These are phyloP conservation scores for Bos taurus DNA, from an alignment of 2,113 vertebrate genomes.

Conservation along the genomic window DNA sequence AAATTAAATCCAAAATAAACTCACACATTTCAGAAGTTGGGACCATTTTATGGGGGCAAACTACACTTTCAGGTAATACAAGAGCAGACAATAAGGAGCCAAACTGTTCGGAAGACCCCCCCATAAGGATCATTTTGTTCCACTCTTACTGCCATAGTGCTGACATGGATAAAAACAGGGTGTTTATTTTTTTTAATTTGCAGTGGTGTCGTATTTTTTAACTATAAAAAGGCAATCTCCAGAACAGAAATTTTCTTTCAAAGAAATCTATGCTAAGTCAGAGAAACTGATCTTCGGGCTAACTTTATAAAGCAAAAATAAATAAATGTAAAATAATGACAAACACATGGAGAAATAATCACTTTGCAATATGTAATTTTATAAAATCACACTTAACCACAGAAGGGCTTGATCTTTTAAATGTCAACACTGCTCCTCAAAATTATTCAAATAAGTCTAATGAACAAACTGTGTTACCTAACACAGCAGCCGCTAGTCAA, in stretches of 20 bases:
- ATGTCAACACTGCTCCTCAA: neutral
- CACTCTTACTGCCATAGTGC: neutral
- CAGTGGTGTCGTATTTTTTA: neutral
- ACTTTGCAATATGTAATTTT: neutral
- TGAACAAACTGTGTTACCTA: neutral
- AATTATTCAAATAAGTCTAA: neutral
- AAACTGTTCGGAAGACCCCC: neutral
- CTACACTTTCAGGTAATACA: neutral
- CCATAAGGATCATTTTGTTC: neutral
- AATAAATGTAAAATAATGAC: neutral
- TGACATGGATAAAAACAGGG: neutral
- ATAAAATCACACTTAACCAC: neutral
- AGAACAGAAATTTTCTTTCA: neutral
- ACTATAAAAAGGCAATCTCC: neutral
- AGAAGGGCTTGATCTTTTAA: neutral
- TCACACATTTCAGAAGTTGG: neutral
- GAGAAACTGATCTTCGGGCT: neutral
- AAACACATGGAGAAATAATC: neutral
- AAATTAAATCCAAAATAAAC: slow-evolving; percentile 55
- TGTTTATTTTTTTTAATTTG: neutral
- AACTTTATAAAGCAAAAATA: neutral
- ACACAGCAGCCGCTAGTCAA: neutral
- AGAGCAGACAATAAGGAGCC: neutral
- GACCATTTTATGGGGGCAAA: neutral
- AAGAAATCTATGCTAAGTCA: neutral